A percentile compares a stretch with the other conserved stretches of the same genome.
Evolutionary conservation across 2,113 vertebrate genomes (phyloP).

Genomic region (Malurus cyaneus): DNA sequence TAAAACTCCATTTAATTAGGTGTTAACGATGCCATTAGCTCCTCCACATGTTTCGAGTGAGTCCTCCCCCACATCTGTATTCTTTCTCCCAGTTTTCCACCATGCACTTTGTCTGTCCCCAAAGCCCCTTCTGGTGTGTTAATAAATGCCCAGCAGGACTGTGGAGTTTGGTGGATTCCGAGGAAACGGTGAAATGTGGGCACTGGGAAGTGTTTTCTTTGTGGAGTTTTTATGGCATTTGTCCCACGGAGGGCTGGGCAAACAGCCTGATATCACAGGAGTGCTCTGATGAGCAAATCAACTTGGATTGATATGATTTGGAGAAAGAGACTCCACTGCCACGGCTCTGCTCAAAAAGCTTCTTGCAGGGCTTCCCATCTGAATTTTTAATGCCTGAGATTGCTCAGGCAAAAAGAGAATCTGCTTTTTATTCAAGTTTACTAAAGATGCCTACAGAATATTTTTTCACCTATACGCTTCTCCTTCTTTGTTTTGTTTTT

Average conservation of each 20-base stretch:
- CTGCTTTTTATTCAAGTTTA: background rate
- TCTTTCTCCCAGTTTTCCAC: background rate
- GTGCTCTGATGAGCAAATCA: background rate
- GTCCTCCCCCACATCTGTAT: constrained; percentile 25
- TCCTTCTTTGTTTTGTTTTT: background rate
- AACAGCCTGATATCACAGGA: background rate
- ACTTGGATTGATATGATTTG: too few species aligned
- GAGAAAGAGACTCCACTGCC: background rate
- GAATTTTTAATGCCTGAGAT: background rate
- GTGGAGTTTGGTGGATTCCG: background rate
- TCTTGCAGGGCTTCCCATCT: background rate
- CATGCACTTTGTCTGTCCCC: background rate
- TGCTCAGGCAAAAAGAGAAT: background rate
- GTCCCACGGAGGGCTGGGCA: background rate
- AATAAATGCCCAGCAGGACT: background rate
- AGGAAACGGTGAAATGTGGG: background rate
- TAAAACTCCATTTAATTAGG: constrained; percentile 49
- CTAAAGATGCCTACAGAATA: background rate
- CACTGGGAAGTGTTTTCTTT: background rate
- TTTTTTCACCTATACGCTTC: accelerated
- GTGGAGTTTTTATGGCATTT: background rate
- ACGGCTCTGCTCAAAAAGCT: background rate
- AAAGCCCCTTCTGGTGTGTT: background rate
- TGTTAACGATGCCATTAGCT: constrained; percentile 17
- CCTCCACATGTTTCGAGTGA: background rate